Base-by-base conservation (phyloP, 2,888 invertebrate genomes). In the Ligdia adustata region DNA sequence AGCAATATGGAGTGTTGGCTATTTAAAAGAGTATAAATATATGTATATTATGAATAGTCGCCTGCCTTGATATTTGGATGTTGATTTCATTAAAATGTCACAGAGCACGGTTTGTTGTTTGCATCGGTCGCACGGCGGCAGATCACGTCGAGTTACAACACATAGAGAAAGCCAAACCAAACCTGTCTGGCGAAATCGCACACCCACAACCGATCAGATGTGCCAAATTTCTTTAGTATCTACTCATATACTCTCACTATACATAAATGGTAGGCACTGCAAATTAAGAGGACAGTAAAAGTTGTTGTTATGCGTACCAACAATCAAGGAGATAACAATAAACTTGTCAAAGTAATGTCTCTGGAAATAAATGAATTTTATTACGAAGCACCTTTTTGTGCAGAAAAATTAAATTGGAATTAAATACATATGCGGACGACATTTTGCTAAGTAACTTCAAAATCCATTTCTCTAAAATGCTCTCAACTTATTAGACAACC, bases 111-210 rank as follows among this genome's bases (percentile, higher is more conserved):
- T 44, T 48, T 29, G 46, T 40, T 33, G 41, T 40, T 38, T 40
- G 29, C 37, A 18, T 33, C 28, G 42, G 43, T 18, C 4, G 18
- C 52, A 45, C 48, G 55, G 39, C 53, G 52, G 57, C 60, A 58
- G 51, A 39, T 46, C 57, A 61, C 61, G 55, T 47, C 41, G 55
- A 57, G 42, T 86, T 82, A 75, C 84, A 77, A 83, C 80, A 82
- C 64, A 60, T 63, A 74, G 88, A 85, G 89, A 90, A 89, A 90
- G 89, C 81, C 66, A 75, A 66, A 68, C 52, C 73, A 75, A 67
- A 68, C 52, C 73, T 68, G 78, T 68, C 79, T 86, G 86, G 86
- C 82, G 86, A 89, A 89, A 88, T 83, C 84, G 37, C 27, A 80
- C 87, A 75, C 89, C 87, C 84, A 88, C 89, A 69, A 62, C 73